Percentiles rank a stretch among this genome's conserved stretches.
Conservation (phyloP, 92 coral and sea anemone species). For the Siderastrea radians region DNA sequence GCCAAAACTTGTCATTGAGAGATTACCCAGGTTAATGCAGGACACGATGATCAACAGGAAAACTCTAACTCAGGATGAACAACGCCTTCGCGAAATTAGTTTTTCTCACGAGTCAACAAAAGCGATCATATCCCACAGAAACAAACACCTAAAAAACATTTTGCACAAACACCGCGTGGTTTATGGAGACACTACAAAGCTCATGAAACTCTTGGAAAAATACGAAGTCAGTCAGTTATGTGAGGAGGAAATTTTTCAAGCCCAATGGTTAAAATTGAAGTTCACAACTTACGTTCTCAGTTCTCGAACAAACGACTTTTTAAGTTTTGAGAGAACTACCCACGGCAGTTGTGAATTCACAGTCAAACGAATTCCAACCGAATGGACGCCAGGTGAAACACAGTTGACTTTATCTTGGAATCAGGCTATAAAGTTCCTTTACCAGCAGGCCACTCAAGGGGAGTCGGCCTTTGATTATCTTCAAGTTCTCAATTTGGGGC, state of each 20-base stretch:
- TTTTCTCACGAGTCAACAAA: not conserved
- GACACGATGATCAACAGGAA: not conserved
- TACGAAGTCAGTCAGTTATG: constrained; percentile 21
- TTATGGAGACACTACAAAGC: not conserved
- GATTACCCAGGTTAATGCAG: not conserved
- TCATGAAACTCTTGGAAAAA: constrained; percentile 11
- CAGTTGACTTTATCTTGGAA: not conserved
- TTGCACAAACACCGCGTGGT: not conserved
- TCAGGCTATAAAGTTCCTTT: constrained; percentile 26
- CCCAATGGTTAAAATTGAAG: not conserved
- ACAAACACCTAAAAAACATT: not conserved
- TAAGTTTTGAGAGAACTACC: not conserved
- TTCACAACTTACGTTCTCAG: not conserved
- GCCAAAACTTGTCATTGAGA: not conserved
- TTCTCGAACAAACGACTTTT: constrained; percentile 4
- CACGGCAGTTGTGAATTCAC: too few relatives aligned
- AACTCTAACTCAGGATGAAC: not conserved
- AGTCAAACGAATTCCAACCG: not conserved
- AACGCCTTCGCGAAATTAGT: not conserved
- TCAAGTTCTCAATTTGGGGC: constrained; percentile 11
- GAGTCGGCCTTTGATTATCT: constrained; percentile 12
- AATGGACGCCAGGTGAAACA: not conserved
- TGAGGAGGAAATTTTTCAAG: constrained; percentile 8
- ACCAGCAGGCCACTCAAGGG: constrained; percentile 12
- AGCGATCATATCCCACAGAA: not conserved